Conservation (phyloP, 1,140 invertebrate genomes). For the Liolophura sinensis region DNA sequence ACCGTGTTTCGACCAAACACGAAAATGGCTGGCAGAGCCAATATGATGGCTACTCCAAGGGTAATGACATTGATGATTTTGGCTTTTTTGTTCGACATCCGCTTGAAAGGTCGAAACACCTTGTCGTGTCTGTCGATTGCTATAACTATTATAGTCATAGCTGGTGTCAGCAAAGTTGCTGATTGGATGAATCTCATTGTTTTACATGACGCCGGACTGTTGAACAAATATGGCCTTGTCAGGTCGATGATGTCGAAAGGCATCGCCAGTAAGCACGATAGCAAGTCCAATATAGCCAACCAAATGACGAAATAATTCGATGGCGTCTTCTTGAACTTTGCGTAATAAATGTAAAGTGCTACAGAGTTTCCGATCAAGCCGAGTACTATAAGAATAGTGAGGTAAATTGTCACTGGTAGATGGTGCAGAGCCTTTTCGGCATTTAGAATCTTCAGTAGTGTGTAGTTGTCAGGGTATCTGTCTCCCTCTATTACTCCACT, state of each 20-base stretch:
- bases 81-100: conserved; percentile 32
- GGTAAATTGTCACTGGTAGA: conserved; percentile 28
- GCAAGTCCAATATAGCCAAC: conserved; percentile 37
- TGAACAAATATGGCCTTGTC: conserved; percentile 36
- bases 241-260: conserved; percentile 41
- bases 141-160: conserved; percentile 35
- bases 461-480: neutral
- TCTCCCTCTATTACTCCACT: neutral
- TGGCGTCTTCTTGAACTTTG: conserved; percentile 33
- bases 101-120: conserved; percentile 36
- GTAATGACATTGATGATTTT: conserved; percentile 33
- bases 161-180: conserved; percentile 6
- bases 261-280: conserved; percentile 42
- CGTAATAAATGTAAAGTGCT: conserved; percentile 42
- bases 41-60: conserved; percentile 18
- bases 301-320: conserved; percentile 40
- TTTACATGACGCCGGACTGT: conserved; percentile 28
- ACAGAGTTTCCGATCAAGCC: conserved; percentile 40
- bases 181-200: too few species aligned
- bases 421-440: conserved; percentile 24
- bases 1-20: conserved; percentile 15
- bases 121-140: conserved; percentile 45
- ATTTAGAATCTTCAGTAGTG: conserved; percentile 19
- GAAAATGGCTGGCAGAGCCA: conserved; percentile 6
- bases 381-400: conserved; percentile 28